Conservation (phyloP, 2,113 vertebrate genomes). For the Riparia riparia region DNA sequence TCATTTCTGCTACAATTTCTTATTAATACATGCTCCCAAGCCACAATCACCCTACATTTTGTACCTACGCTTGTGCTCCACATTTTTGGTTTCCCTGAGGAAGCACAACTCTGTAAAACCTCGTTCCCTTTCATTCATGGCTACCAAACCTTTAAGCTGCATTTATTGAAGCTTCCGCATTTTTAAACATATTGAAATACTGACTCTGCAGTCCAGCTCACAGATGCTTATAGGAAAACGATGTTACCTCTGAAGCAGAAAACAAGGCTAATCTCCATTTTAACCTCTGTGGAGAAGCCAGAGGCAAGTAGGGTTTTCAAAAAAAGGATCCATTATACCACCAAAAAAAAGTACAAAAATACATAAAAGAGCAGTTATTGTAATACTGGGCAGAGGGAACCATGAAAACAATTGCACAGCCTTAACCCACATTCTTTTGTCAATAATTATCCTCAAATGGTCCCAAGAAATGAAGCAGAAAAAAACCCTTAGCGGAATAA, state of each 20-base stretch:
- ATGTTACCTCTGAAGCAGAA: background rate
- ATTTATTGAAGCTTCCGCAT: background rate
- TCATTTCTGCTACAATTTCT: background rate
- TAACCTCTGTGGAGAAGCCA: background rate
- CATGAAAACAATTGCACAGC: background rate
- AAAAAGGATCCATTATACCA: background rate
- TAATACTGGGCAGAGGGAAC: background rate
- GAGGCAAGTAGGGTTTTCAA: background rate
- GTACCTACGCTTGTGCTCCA: background rate
- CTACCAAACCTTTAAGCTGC: slow-evolving; percentile 8
- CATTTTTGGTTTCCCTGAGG: background rate
- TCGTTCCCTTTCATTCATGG: background rate
- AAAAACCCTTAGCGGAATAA: slow-evolving; percentile 13
- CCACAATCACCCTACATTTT: fast-evolving
- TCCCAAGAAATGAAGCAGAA: slow-evolving; percentile 48
- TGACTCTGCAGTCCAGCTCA: background rate
- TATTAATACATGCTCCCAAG: background rate
- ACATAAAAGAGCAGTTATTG: background rate
- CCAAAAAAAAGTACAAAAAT: background rate
- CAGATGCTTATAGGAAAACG: slow-evolving; percentile 8
- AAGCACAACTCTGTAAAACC: background rate
- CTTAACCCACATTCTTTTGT: background rate
- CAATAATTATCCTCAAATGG: slow-evolving; percentile 14
- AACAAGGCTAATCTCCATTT: slow-evolving; percentile 1
- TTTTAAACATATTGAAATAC: slow-evolving; percentile 35